These are phyloP conservation scores for Aegithalos caudatus DNA, from an alignment of 2,113 vertebrate genomes.

Conservation along the genomic window DNA sequence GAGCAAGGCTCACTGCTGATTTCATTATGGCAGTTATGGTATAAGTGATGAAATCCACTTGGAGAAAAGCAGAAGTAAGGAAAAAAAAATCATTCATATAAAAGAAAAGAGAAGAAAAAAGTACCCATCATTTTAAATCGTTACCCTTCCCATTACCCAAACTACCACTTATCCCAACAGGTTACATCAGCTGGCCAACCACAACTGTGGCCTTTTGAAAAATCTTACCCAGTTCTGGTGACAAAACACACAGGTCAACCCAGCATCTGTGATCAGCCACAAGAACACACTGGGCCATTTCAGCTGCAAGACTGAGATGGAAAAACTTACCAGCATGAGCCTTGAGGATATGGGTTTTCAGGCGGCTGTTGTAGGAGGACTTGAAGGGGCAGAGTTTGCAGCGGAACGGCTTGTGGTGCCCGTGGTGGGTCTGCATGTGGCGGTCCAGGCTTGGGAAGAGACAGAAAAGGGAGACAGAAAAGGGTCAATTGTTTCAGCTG, in stretches of 20 bases:
- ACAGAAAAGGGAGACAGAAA: not conserved
- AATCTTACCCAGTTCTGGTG: conserved; percentile 21
- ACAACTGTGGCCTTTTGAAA: not conserved
- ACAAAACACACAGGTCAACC: not conserved
- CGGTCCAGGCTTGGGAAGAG: conserved; percentile 85
- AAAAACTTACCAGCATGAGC: conserved; percentile 88
- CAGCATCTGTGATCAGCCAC: not conserved
- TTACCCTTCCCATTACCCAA: not conserved
- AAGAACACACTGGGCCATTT: not conserved
- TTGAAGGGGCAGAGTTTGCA: conserved; percentile 99
- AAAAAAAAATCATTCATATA: not conserved
- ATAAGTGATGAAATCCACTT: rapidly evolving
- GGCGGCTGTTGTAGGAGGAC: conserved; percentile 92
- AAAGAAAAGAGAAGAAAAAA: not conserved
- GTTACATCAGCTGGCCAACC: not conserved
- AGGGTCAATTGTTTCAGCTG: not conserved
- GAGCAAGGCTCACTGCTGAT: not conserved
- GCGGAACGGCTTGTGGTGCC: conserved; percentile 96
- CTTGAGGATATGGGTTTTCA: conserved; percentile 97
- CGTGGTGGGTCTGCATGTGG: conserved; percentile 96
- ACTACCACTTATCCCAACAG: not conserved
- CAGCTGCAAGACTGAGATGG: not conserved
- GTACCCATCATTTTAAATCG: not conserved
- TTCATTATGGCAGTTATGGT: rapidly evolving
- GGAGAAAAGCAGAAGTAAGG: not conserved